Conservation (phyloP, 2,797 vertebrate genomes). For the Varecia variegata region DNA sequence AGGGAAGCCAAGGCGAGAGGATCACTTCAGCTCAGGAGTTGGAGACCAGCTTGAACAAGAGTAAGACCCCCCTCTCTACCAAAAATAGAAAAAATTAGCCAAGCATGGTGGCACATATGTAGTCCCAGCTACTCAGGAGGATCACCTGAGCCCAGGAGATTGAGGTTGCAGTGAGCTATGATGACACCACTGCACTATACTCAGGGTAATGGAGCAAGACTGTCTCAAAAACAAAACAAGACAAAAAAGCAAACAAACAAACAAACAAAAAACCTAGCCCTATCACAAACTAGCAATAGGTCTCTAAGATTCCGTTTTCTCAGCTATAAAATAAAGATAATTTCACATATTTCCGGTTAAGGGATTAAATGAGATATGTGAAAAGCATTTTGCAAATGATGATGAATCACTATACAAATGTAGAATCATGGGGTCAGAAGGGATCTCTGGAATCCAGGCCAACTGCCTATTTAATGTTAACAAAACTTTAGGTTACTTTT, state of each 20-base stretch:
- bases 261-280: background rate
- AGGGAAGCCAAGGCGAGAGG: background rate
- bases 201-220: background rate
- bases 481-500: background rate
- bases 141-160: background rate
- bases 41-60: background rate
- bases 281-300: background rate
- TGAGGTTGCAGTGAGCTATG: background rate
- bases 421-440: background rate
- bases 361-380: background rate
- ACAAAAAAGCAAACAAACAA: background rate
- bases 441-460: background rate
- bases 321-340: background rate
- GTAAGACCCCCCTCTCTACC: background rate
- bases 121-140: background rate
- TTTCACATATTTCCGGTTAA: slow-evolving; percentile 12
- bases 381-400: slow-evolving; percentile 24
- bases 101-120: background rate
- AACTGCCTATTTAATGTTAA: slow-evolving; percentile 19
- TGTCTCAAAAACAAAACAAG: background rate
- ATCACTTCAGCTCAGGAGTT: background rate
- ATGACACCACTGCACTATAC: background rate
- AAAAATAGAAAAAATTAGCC: background rate
- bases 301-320: slow-evolving; percentile 45
- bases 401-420: background rate